Conservation (phyloP, 2,797 vertebrate genomes). For the Garrulus glandarius region DNA sequence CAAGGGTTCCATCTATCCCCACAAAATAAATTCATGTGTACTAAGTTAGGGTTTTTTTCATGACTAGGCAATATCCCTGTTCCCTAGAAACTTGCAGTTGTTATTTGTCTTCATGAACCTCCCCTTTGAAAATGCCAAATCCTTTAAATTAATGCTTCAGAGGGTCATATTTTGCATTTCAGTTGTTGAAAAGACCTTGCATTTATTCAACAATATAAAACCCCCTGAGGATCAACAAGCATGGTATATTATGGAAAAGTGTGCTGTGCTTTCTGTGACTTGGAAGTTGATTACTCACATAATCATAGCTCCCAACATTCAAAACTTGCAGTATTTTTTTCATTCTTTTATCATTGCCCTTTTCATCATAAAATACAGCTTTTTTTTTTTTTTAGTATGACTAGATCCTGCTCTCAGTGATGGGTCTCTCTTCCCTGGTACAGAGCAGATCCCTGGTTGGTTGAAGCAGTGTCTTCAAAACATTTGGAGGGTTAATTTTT, state of each 20-base stretch:
- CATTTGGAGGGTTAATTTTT: background rate
- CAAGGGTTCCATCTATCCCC: constrained; percentile 43
- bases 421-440: background rate
- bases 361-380: background rate
- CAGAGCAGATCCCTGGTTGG: background rate
- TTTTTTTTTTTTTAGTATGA: background rate
- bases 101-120: constrained; percentile 49
- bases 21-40: constrained; percentile 43
- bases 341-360: background rate
- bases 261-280: constrained; percentile 14
- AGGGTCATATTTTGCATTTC: constrained; percentile 65
- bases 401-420: background rate
- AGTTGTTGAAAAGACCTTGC: constrained; percentile 50
- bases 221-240: constrained; percentile 12
- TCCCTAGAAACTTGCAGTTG: constrained; percentile 54
- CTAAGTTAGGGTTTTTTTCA: constrained; percentile 26
- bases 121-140: constrained; percentile 57
- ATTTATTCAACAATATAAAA: constrained; percentile 39
- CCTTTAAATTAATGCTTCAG: constrained; percentile 62
- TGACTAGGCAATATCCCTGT: constrained; percentile 42
- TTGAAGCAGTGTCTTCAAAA: background rate
- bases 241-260: background rate
- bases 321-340: background rate
- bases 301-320: constrained; percentile 7
- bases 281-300: background rate